Evolutionary conservation across 2,888 invertebrate genomes (phyloP).

Genomic region (Thelaira solivaga): DNA sequence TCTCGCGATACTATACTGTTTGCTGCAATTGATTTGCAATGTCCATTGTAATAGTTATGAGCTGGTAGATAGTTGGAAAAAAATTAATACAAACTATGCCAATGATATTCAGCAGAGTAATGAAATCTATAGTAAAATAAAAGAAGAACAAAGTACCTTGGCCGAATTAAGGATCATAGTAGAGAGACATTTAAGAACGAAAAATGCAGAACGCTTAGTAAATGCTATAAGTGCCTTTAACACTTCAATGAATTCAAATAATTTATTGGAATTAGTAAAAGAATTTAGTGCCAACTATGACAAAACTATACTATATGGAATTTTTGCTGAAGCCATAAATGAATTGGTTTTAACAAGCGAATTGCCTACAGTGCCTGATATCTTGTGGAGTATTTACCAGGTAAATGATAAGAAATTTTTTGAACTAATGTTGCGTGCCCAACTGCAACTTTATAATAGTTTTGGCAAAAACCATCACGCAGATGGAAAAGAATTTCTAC

Average conservation of each 20-base stretch:
- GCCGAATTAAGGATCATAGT: slow-evolving; percentile 3
- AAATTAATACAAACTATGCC: slow-evolving; percentile 5
- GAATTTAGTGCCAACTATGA: background rate
- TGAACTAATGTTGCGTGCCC: slow-evolving; percentile 17
- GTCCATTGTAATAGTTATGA: background rate
- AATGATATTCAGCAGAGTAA: slow-evolving; percentile 24
- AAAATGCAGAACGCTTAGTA: slow-evolving; percentile 17
- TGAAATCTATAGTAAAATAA: background rate
- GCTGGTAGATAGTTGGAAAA: slow-evolving; percentile 2
- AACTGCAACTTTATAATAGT: slow-evolving; percentile 6
- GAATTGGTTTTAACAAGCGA: background rate
- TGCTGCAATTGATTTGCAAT: background rate
- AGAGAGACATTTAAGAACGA: slow-evolving; percentile 16
- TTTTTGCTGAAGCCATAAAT: slow-evolving; percentile 13
- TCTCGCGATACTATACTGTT: background rate
- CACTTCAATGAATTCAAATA: background rate
- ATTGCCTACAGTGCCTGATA: background rate
- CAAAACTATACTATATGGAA: slow-evolving; percentile 2
- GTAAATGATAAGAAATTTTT: background rate
- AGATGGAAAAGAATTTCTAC: slow-evolving; percentile 7
- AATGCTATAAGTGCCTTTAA: background rate
- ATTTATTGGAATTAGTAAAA: background rate
- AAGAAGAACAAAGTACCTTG: slow-evolving; percentile 18
- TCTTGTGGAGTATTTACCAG: slow-evolving; percentile 22
- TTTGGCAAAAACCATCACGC: background rate